Evolutionary conservation across 2,113 vertebrate species (phyloP).

Genomic region (Forbesichthys papilliferus): DNA sequence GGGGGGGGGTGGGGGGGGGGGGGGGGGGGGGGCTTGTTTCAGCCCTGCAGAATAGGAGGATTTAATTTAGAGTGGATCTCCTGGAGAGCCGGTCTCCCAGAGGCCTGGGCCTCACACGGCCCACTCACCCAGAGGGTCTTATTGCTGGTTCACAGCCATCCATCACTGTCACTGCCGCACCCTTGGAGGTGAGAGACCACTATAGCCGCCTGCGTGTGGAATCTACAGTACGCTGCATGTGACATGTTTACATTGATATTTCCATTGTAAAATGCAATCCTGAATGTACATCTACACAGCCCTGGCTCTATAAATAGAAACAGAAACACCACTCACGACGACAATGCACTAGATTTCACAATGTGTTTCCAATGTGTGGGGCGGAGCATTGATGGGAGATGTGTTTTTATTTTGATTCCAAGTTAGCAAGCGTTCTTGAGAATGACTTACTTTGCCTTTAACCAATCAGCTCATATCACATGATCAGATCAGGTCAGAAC

Average conservation of each 20-base stretch:
- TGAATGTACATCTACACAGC: neutral
- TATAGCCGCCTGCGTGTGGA: slow-evolving; percentile 23
- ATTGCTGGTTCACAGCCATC: slow-evolving; percentile 76
- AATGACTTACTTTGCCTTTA: too few relatives aligned
- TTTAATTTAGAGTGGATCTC: slow-evolving; percentile 79
- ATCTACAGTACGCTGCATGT: slow-evolving; percentile 25
- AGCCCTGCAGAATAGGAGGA: slow-evolving; percentile 69
- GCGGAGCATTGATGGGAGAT: too few relatives aligned
- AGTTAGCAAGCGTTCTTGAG: too few relatives aligned
- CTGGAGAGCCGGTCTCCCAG: slow-evolving; percentile 57
- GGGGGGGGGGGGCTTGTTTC: slow-evolving; percentile 49
- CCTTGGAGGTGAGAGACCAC: slow-evolving; percentile 36
- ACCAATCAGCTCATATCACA: too few relatives aligned
- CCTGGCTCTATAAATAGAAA: too few relatives aligned
- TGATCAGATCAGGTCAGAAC: too few relatives aligned
- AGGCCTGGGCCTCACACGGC: slow-evolving; percentile 55
- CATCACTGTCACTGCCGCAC: slow-evolving; percentile 76
- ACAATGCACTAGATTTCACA: too few relatives aligned
- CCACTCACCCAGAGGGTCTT: slow-evolving; percentile 57
- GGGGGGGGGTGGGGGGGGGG: slow-evolving; percentile 40
- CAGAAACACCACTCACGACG: too few relatives aligned
- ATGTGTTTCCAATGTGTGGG: too few relatives aligned
- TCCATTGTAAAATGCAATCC: too few relatives aligned
- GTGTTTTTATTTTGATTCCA: too few relatives aligned
- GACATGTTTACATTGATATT: neutral